Conservation (phyloP, 2,797 vertebrate genomes). For the Tauraco hartlaubi region DNA sequence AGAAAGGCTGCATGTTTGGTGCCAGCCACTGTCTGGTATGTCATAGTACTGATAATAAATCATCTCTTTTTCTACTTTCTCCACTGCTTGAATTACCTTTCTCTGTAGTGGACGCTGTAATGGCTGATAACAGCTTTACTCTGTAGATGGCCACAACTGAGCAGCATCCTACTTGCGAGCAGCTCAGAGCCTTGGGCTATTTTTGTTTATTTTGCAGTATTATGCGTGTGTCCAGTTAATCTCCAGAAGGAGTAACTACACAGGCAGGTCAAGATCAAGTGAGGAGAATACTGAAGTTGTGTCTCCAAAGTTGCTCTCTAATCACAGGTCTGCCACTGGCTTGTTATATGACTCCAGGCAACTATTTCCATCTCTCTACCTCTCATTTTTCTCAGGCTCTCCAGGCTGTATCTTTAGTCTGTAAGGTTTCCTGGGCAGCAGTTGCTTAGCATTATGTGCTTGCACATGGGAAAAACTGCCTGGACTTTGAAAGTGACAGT, state of each 20-base stretch:
- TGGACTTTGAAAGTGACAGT: not conserved
- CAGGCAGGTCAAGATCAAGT: not conserved
- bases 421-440: conserved; percentile 3
- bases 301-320: not conserved
- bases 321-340: not conserved
- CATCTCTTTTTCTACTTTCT: not conserved
- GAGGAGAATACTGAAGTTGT: not conserved
- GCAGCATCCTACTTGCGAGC: not conserved
- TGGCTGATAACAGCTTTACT: not conserved
- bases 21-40: not conserved
- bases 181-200: not conserved
- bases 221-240: not conserved
- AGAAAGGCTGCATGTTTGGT: not conserved
- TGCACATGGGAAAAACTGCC: not conserved
- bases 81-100: not conserved
- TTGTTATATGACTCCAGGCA: not conserved
- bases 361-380: conserved; percentile 10
- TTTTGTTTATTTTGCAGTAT: not conserved
- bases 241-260: not conserved
- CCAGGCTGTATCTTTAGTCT: not conserved
- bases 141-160: not conserved
- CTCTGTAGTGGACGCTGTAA: not conserved
- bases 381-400: conserved; percentile 7
- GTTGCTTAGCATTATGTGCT: not conserved
- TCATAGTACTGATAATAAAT: not conserved